Percentiles rank a stretch among this genome's conserved stretches.
These are phyloP conservation scores for Uloborus plumipes DNA, from an alignment of 2,888 invertebrate genomes.

Conservation along the genomic window DNA sequence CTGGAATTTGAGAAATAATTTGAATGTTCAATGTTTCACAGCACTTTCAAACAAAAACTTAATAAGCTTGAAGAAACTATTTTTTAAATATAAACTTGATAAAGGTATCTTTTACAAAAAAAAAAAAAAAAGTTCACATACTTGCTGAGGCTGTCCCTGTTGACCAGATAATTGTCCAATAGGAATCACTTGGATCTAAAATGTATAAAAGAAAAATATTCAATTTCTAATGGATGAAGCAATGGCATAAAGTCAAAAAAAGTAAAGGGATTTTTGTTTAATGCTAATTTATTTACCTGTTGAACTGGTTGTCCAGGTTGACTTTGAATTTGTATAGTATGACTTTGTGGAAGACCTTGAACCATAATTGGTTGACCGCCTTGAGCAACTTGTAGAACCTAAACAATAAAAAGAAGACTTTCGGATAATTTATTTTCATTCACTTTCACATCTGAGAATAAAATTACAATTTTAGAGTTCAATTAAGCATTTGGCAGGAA, in stretches of 20 bases:
- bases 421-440: too few relatives aligned
- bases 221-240: background rate
- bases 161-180: constrained; percentile 63
- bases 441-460: too few relatives aligned
- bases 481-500: too few relatives aligned
- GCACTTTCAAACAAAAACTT: background rate
- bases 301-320: constrained; percentile 63
- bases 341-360: constrained; percentile 64
- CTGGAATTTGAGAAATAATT: background rate
- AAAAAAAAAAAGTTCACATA: background rate
- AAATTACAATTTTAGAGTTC: too few relatives aligned
- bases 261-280: background rate
- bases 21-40: background rate
- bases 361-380: constrained; percentile 65
- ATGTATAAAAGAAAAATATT: constrained; percentile 2
- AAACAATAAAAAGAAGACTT: background rate
- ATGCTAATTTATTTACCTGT: constrained; percentile 47
- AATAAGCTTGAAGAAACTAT: background rate
- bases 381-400: constrained; percentile 63
- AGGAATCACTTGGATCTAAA: constrained; percentile 65
- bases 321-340: constrained; percentile 65
- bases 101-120: background rate
- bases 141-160: constrained; percentile 64
- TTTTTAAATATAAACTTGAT: background rate
- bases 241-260: background rate